Conservation (phyloP, 2,888 invertebrate genomes). For the Platypus cylindrus region DNA sequence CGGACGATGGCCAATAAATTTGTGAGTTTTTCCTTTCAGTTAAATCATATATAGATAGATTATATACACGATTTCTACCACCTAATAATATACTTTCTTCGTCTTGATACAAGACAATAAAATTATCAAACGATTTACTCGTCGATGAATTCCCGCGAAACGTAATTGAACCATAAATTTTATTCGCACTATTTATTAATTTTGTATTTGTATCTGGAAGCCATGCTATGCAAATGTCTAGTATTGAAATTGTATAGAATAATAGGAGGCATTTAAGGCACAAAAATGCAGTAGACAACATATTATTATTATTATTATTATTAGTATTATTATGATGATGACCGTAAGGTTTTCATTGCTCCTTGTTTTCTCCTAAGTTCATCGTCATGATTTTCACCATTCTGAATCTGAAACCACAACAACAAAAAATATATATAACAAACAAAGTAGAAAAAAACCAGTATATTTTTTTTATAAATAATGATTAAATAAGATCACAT, state of each 20-base stretch:
- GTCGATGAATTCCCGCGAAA: slow-evolving; percentile 54
- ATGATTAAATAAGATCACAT: too few relatives aligned
- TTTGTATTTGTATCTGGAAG: slow-evolving; percentile 59
- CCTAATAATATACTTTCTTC: slow-evolving; percentile 78
- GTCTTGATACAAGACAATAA: slow-evolving; percentile 79
- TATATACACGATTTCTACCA: slow-evolving; percentile 86
- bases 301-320: too few relatives aligned
- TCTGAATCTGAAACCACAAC: too few relatives aligned
- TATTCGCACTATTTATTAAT: slow-evolving; percentile 38
- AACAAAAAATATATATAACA: too few relatives aligned
- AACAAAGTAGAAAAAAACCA: too few relatives aligned
- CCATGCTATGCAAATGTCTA: slow-evolving; percentile 43
- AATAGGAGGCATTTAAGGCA: slow-evolving; percentile 19
- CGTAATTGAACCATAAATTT: slow-evolving; percentile 28
- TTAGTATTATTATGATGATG: too few relatives aligned
- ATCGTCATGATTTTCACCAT: too few relatives aligned
- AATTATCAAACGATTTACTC: slow-evolving; percentile 72
- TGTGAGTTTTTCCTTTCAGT: slow-evolving; percentile 62
- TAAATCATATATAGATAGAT: slow-evolving; percentile 75
- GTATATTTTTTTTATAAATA: too few relatives aligned
- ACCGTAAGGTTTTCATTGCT: too few relatives aligned
- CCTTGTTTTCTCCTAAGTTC: too few relatives aligned
- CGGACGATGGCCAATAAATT: slow-evolving; percentile 73
- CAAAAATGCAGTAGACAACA: slow-evolving; percentile 21
- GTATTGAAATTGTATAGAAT: slow-evolving; percentile 17